Base-by-base conservation (phyloP, 2,797 vertebrate species). In the Scleropages formosus region DNA sequence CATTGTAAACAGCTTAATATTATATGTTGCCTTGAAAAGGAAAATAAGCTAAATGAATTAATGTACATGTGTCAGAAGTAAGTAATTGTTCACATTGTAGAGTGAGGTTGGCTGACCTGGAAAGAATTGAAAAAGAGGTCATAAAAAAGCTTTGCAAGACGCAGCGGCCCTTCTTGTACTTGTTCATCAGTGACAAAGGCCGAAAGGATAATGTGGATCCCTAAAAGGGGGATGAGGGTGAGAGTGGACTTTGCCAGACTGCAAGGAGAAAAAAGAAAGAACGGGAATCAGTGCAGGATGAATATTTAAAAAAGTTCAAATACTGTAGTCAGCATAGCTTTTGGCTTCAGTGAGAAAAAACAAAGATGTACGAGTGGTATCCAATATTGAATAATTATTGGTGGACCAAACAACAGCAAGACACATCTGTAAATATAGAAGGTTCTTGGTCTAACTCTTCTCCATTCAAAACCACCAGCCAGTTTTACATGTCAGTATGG, bases 221-320 rank as follows among this genome's bases (percentile, higher is more conserved):
- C 98, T 86, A 99, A 90, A 85, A 98, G 90, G 0, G 98, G 96
- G 82, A 99, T 97, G 80, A 99, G 90, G 0, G 96, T 99, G 75
- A 99, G 91, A 0, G 98, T 99, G 47, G 98, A 98, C 86, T 94
- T 97, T 8, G 97, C 98, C 87, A 98, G 89, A 84, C 98, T 98
- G 84, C 12, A 4, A 44, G n/a, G 16, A 62, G 46, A 24, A 9
- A 76, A 31, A 4, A 51, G n/a, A 63, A 46, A 12, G 39, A 22
- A n/a, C 8, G 39, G 20, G 24, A 39, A 24, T 26, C 58, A 20
- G 44, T 26, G 26, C 12, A 24, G 9, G 22, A 44, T 13, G 26
- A 31, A 39, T 49, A 49, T 26, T 64, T 27, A 56, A 74, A 61
- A 26, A 61, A 67, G 24, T 51, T 0, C 16, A 24, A 39, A 39